phyloP scores from a whole-genome alignment of 2,113 vertebrate genomes.

The Heterocephalus glaber region DNA sequence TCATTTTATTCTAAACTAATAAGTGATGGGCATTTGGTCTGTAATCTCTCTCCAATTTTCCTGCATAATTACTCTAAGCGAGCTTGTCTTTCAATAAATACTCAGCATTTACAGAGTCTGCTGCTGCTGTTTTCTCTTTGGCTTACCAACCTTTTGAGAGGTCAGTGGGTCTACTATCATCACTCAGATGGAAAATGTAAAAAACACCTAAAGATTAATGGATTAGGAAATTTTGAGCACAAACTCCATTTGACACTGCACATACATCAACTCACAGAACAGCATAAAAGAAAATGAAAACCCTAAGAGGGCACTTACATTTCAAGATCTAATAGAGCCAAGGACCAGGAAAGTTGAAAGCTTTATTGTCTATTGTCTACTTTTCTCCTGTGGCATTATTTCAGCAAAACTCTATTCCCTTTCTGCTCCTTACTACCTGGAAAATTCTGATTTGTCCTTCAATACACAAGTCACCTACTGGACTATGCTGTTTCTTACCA shows the following conservation, averaged over 20 bases:
- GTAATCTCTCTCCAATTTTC: conserved; percentile 11
- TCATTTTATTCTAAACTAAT: conserved; percentile 76
- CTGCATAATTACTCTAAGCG: conserved; percentile 45
- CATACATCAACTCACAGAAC: conserved; percentile 54
- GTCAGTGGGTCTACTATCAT: conserved; percentile 48
- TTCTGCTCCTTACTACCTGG: background rate
- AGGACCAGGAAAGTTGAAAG: conserved; percentile 39
- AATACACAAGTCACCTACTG: background rate
- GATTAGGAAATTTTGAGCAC: conserved; percentile 45
- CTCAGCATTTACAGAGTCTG: background rate
- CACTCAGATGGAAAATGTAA: conserved; percentile 63
- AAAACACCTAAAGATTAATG: conserved; percentile 55
- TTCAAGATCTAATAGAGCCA: conserved; percentile 30
- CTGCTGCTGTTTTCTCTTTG: conserved; percentile 25
- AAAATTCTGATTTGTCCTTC: background rate
- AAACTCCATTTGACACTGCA: conserved; percentile 37
- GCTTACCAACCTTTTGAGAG: background rate
- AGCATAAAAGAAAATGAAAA: conserved; percentile 43
- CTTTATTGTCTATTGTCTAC: background rate
- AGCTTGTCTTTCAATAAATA: conserved; percentile 54
- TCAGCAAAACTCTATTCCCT: background rate
- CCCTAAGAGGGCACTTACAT: background rate
- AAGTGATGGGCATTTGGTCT: conserved; percentile 63
- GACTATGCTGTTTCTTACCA: background rate
- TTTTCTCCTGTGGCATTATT: background rate